Evolutionary conservation across 1,140 invertebrate species (phyloP).

Genomic region (Onthophagus taurus): DNA sequence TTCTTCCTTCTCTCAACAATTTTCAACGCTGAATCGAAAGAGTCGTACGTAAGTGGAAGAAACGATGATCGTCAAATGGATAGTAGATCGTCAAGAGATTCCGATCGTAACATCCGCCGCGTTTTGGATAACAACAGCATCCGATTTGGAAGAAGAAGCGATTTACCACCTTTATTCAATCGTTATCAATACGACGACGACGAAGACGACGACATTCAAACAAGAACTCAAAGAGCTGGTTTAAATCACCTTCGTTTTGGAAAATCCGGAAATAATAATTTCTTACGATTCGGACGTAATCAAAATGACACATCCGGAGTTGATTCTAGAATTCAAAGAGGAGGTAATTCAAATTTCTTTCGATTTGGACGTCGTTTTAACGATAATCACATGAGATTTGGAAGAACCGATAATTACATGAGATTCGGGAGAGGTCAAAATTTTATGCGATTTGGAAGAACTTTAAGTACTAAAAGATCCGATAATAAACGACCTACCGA

Average conservation of each 20-base stretch:
- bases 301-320: not conserved
- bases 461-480: slow-evolving; percentile 1
- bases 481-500: slow-evolving; percentile 7
- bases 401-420: not conserved
- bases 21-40: not conserved
- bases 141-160: slow-evolving; percentile 5
- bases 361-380: slow-evolving; percentile 6
- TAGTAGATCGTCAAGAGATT: not conserved
- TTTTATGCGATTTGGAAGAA: slow-evolving; percentile 1
- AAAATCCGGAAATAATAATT: slow-evolving; percentile 18
- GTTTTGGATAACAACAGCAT: slow-evolving; percentile 1
- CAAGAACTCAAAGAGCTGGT: not conserved
- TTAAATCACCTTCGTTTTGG: slow-evolving; percentile 18
- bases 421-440: slow-evolving; percentile 4
- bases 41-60: not conserved
- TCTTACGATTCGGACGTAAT: slow-evolving; percentile 18
- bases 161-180: slow-evolving; percentile 4
- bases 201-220: not conserved
- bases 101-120: not conserved
- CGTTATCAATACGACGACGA: not conserved
- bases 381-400: slow-evolving; percentile 5
- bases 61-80: not conserved
- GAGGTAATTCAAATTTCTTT: slow-evolving; percentile 14
- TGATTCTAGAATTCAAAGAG: slow-evolving; percentile 16
- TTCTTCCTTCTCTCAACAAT: not conserved